Evolutionary conservation across 1,140 invertebrate species (phyloP).

Genomic region (Mycetomoellerius zeteki): DNA sequence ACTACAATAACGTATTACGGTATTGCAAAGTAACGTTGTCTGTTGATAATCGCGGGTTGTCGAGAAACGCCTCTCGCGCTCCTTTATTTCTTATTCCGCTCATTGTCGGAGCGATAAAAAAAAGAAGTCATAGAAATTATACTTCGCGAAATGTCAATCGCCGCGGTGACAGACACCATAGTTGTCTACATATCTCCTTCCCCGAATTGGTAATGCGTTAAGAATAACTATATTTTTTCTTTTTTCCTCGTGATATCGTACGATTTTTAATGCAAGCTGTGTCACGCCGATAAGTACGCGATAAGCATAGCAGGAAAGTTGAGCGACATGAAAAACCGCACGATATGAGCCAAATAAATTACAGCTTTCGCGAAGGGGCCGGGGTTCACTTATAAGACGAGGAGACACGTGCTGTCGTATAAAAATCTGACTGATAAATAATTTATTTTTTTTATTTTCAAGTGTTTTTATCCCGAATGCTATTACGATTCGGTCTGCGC

Average conservation of each 20-base stretch:
- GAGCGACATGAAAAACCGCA: neutral
- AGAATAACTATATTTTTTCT: neutral
- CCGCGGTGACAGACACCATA: neutral
- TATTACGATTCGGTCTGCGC: neutral
- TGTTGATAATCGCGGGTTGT: slow-evolving; percentile 13
- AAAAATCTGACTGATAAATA: neutral
- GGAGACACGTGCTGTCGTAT: neutral
- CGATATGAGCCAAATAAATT: neutral
- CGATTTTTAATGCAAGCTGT: neutral
- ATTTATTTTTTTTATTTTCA: neutral
- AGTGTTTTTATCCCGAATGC: neutral
- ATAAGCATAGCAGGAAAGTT: neutral
- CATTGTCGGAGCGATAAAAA: neutral
- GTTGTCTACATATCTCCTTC: neutral
- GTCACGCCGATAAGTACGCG: neutral
- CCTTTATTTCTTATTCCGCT: neutral
- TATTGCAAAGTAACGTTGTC: neutral
- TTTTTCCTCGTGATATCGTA: neutral
- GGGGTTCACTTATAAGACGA: neutral
- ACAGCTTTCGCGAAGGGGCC: neutral
- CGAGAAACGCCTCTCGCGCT: neutral
- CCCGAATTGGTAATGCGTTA: neutral
- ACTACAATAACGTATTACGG: neutral
- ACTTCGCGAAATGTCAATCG: neutral
- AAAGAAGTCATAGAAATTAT: neutral